Percentiles rank a stretch among this genome's conserved stretches.
phyloP scores from a whole-genome alignment of 2,113 vertebrate species.

The Lasiurus borealis region DNA sequence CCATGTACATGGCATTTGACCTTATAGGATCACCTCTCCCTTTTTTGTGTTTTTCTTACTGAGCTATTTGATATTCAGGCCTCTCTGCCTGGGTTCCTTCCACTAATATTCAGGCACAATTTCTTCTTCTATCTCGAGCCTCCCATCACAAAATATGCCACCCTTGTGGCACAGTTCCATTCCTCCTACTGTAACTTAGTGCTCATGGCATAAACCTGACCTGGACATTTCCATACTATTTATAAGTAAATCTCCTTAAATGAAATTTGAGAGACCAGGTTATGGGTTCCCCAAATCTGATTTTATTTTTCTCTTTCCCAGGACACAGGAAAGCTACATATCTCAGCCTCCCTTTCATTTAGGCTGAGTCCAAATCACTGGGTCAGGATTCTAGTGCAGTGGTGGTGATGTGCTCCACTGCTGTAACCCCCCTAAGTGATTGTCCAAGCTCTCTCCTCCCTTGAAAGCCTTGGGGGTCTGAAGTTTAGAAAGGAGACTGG shows the following conservation, averaged over 20 bases:
- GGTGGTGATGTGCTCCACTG: not conserved
- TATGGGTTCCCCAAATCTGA: not conserved
- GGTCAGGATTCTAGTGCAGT: not conserved
- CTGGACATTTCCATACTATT: not conserved
- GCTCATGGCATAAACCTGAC: not conserved
- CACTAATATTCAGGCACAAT: not conserved
- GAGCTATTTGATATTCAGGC: not conserved
- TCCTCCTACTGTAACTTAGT: not conserved
- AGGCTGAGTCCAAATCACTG: not conserved
- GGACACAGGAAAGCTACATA: not conserved
- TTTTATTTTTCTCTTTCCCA: not conserved
- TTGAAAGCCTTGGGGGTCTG: not conserved
- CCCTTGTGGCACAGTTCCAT: not conserved
- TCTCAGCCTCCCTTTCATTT: not conserved
- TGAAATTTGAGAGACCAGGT: not conserved
- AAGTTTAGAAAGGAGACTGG: not conserved
- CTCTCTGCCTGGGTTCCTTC: not conserved
- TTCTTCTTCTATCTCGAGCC: slow-evolving; percentile 9
- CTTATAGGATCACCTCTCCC: slow-evolving; percentile 9
- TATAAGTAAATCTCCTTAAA: slow-evolving; percentile 15
- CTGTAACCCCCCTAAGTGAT: not conserved
- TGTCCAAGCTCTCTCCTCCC: not conserved
- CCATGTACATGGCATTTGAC: not conserved
- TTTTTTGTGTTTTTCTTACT: not conserved
- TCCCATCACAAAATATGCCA: not conserved